Base-by-base conservation (phyloP, 2,797 vertebrate species). In the Acanthis flammea region DNA sequence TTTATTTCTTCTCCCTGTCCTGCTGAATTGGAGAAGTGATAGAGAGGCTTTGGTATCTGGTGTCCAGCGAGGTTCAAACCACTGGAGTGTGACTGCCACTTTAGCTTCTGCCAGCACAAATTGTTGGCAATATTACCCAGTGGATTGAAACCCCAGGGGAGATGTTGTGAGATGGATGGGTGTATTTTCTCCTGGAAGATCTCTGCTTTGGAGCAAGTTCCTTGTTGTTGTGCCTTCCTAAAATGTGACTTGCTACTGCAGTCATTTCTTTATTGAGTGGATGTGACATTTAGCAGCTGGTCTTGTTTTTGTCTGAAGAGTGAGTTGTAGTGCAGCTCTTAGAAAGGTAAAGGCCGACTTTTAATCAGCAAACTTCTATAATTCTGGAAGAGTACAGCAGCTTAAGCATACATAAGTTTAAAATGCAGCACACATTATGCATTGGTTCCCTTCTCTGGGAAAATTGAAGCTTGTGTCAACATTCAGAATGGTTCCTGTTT, bases 91-190 rank as follows among this genome's bases (percentile, higher is more conserved):
- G 91, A 82, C 75, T 86, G 54, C 47, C 35, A 35, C 35, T 89
- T 96, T 54, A 94, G 35, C 74, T 94, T 84, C 82, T 95, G 81
- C 93, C 92, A 92, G 39, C 12, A 18, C 55, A 74, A 86, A 17
- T 95, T 94, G 50, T 82, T 88, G 74, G 41, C 84, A 95, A 14
- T 48, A 51, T 82, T 21, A n/a, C 35, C 58, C 28, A 17, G 63
- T 63, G 19, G 65, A 27, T 75, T 96, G 88, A 55, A 33, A 55
- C 33, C 66, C 80, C 68, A 60, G 33, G 11, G 12, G 68, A 73
- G 68, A 24, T 62, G 2, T 8, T 48, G 5, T 42, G 51, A 96
- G 80, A 63, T 68, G 73, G 63, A 91, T 90, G 77, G 68, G 71
- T 66, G n/a, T 77, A n/a, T 61, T 53, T 95, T 66, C 78, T 86